Percentiles rank a stretch among this genome's conserved stretches.
Evolutionary conservation across 2,113 vertebrate species (phyloP).

Genomic region (human): DNA sequence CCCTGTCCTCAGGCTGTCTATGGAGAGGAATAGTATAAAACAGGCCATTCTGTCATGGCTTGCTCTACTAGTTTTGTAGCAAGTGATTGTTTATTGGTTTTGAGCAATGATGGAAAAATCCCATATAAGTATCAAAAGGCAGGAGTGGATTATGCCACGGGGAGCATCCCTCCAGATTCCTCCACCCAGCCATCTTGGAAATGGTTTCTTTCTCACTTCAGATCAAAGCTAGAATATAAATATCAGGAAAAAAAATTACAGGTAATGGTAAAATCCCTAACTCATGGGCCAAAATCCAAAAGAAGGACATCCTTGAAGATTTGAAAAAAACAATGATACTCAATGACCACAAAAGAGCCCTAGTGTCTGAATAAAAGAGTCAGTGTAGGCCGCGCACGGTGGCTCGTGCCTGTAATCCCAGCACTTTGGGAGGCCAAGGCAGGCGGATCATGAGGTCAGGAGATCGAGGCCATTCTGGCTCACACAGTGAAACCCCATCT

Average conservation of each 20-base stretch:
- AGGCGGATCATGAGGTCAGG: no score
- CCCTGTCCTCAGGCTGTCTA: neutral
- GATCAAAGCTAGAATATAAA: conserved; percentile 71
- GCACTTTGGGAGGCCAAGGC: no score
- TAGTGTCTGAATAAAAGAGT: neutral
- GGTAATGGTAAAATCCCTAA: conserved; percentile 72
- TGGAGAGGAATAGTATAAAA: neutral
- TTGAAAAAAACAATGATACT: conserved; percentile 58
- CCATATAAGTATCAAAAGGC: conserved; percentile 74
- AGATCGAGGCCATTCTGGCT: no score
- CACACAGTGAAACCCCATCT: no score
- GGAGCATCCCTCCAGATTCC: conserved; percentile 81
- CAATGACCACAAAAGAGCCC: neutral
- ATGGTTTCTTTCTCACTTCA: conserved; percentile 86
- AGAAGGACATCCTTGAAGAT: conserved; percentile 49
- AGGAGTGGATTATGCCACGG: conserved; percentile 61
- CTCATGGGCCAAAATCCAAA: conserved; percentile 46
- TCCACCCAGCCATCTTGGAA: conserved; percentile 84
- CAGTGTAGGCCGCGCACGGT: neutral
- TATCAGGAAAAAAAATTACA: neutral
- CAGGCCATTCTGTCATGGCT: neutral
- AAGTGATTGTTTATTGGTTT: fast-evolving
- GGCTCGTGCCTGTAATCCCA: no score
- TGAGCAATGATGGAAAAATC: fast-evolving
- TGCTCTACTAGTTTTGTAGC: conserved; percentile 70